These are phyloP conservation scores for Penaeus chinensis DNA, from an alignment of 1,140 invertebrate species.

Conservation along the genomic window DNA sequence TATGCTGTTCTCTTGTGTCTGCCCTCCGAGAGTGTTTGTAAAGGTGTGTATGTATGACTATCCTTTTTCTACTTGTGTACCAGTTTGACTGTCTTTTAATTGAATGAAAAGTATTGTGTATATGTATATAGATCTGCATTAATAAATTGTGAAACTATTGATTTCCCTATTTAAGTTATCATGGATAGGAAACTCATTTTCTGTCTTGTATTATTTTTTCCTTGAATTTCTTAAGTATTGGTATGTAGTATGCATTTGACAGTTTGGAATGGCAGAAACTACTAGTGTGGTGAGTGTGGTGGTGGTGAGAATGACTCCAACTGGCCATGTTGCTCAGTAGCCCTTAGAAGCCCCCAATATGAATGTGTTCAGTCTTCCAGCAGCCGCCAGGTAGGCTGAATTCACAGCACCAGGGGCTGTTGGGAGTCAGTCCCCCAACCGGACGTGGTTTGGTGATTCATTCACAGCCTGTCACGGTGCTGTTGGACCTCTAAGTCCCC, in stretches of 20 bases:
- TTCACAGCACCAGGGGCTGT: constrained; percentile 61
- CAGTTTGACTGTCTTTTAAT: no score
- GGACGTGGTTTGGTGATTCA: constrained; percentile 60
- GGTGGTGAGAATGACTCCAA: constrained; percentile 44
- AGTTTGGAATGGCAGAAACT: constrained; percentile 14
- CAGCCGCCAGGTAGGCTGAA: constrained; percentile 60
- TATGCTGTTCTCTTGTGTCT: constrained; percentile 15
- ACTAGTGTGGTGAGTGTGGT: constrained; percentile 37
- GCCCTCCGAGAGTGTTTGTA: not conserved
- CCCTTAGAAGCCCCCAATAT: constrained; percentile 57
- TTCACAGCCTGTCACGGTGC: constrained; percentile 60
- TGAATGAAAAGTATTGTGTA: no score
- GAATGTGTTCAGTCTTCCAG: constrained; percentile 59
- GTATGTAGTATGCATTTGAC: constrained; percentile 11
- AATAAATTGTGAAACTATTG: no score
- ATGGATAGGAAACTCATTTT: no score
- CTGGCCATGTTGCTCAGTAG: constrained; percentile 57
- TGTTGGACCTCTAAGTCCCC: constrained; percentile 56
- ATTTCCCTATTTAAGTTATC: no score
- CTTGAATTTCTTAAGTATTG: no score
- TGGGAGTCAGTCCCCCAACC: constrained; percentile 60
- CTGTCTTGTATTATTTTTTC: no score
- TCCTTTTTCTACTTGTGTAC: no score
- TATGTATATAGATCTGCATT: no score
- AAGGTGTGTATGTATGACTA: no score